Percentiles rank a stretch among this genome's conserved stretches.
phyloP scores from a whole-genome alignment of 2,888 invertebrate genomes.

The Sphaerophoria rueppellii region DNA sequence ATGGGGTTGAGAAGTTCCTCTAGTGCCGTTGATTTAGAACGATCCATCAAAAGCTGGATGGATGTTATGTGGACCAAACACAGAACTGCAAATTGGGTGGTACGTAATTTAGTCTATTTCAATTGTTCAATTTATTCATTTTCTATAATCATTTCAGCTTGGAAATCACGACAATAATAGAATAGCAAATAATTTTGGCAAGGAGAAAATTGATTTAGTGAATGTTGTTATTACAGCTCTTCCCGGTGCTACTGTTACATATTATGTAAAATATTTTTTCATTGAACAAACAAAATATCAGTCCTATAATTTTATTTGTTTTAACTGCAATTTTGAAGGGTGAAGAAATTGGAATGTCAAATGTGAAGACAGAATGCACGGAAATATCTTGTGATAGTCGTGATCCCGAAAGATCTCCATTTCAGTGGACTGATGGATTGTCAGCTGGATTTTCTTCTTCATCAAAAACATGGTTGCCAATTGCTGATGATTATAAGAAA shows the following conservation, averaged over 20 bases:
- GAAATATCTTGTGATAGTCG: constrained; percentile 80
- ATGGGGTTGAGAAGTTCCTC: constrained; percentile 83
- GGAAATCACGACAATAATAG: constrained; percentile 88
- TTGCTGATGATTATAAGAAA: constrained; percentile 85
- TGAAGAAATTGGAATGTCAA: constrained; percentile 88
- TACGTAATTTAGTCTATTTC: constrained; percentile 78
- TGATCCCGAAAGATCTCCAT: constrained; percentile 85
- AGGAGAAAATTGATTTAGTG: constrained; percentile 86
- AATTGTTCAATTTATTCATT: neutral
- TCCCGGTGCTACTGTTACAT: constrained; percentile 90
- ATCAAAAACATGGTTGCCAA: constrained; percentile 86
- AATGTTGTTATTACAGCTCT: constrained; percentile 88
- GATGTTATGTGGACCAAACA: constrained; percentile 83
- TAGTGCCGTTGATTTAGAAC: constrained; percentile 83
- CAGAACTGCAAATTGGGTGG: constrained; percentile 86
- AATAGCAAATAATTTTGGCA: constrained; percentile 85
- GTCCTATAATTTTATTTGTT: too few species aligned
- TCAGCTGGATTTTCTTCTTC: constrained; percentile 86
- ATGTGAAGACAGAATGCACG: constrained; percentile 81
- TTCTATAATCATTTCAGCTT: constrained; percentile 80
- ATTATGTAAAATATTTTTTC: constrained; percentile 84
- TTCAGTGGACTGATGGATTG: constrained; percentile 84
- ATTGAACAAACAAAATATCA: neutral
- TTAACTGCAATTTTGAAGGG: constrained; percentile 81
- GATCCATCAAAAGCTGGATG: constrained; percentile 84